Conservation (phyloP, 2,888 invertebrate species). For the Stenurella melanura region DNA sequence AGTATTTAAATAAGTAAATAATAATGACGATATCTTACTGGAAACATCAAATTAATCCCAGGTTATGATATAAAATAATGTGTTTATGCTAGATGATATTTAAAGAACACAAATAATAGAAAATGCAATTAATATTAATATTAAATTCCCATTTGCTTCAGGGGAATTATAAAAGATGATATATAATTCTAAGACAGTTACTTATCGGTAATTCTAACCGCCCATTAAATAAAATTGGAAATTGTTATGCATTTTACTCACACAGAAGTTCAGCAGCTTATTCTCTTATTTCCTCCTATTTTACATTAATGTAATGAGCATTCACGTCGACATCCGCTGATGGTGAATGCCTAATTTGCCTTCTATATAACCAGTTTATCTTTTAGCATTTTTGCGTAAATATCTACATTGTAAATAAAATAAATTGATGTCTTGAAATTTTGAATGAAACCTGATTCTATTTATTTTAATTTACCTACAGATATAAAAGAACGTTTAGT, state of each 20-base stretch:
- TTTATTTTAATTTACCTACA: not conserved
- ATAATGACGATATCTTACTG: too few species aligned
- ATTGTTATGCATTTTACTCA: not conserved
- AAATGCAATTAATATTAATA: too few species aligned
- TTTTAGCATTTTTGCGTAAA: not conserved
- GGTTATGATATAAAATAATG: too few species aligned
- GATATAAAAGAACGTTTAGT: too few species aligned
- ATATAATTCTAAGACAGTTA: not conserved
- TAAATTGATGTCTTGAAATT: not conserved
- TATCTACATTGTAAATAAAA: not conserved
- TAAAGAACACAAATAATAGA: too few species aligned
- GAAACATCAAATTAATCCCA: too few species aligned
- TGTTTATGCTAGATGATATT: too few species aligned
- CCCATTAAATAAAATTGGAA: not conserved
- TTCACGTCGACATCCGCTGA: not conserved
- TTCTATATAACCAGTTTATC: not conserved
- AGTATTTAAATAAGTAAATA: too few species aligned
- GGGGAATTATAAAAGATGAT: not conserved
- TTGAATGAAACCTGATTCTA: not conserved
- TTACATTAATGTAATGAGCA: not conserved
- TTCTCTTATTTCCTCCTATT: not conserved
- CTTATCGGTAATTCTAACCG: not conserved
- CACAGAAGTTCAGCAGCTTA: not conserved
- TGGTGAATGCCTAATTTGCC: conserved; percentile 7
- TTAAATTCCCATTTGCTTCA: not conserved